Evolutionary conservation across 2,797 vertebrate species (phyloP).

Genomic region (Neopelma chrysocephalum): DNA sequence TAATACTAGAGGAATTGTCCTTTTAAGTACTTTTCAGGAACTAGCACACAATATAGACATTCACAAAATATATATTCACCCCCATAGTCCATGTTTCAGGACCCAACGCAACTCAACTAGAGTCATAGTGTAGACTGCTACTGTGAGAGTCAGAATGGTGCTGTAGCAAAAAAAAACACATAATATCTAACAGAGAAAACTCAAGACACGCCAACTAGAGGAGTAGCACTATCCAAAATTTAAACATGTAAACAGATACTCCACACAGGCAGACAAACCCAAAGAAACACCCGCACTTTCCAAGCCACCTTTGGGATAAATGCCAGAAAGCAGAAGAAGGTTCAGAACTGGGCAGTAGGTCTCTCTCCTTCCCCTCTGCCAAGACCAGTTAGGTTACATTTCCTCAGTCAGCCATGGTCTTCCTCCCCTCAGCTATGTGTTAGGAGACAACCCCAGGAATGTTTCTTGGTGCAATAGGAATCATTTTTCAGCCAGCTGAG

Average conservation of each 20-base stretch:
- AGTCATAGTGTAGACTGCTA: background rate
- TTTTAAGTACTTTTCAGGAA: background rate
- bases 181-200: background rate
- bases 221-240: background rate
- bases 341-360: background rate
- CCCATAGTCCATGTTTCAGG: background rate
- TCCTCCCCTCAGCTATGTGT: fast-evolving
- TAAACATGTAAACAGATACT: background rate
- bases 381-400: background rate
- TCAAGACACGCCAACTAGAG: background rate
- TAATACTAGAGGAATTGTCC: background rate
- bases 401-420: background rate
- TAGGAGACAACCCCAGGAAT: background rate
- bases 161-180: background rate
- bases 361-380: background rate
- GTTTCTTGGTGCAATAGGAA: background rate
- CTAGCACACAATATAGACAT: background rate
- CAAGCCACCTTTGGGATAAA: background rate
- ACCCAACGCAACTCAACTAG: background rate
- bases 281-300: background rate
- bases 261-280: background rate
- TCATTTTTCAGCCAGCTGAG: background rate
- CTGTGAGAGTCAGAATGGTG: background rate
- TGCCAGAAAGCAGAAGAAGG: background rate
- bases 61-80: background rate